Percentiles rank a stretch among this genome's conserved stretches.
Conservation (phyloP, 1,140 invertebrate species). For the Musca vetustissima region DNA sequence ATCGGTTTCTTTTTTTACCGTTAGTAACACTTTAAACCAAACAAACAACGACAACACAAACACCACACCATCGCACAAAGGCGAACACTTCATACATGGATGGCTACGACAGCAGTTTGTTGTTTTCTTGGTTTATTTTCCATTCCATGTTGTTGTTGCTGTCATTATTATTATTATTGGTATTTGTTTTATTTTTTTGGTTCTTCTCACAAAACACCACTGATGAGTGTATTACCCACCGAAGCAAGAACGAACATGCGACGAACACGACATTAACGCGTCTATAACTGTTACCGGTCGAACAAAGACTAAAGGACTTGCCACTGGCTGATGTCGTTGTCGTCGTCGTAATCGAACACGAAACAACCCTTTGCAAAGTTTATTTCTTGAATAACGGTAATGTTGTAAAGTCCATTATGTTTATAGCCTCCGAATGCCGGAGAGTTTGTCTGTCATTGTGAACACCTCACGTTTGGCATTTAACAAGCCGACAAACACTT, state of each 20-base stretch:
- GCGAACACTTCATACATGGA: no score
- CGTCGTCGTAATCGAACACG: no score
- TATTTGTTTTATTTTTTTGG: not conserved
- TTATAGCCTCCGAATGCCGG: not conserved
- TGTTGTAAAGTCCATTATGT: not conserved
- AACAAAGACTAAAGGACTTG: no score
- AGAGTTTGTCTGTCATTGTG: not conserved
- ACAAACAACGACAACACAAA: not conserved
- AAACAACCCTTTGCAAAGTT: constrained; percentile 15
- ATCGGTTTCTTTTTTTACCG: constrained; percentile 1
- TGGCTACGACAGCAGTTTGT: not conserved
- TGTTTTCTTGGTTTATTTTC: constrained; percentile 3
- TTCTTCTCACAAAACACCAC: no score
- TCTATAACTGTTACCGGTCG: no score
- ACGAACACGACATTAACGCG: no score
- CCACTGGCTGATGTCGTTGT: not conserved
- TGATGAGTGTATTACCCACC: no score
- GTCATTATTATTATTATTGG: not conserved
- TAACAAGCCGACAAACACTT: not conserved
- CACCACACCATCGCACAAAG: not conserved
- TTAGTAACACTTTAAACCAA: constrained; percentile 9
- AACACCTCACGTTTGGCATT: not conserved
- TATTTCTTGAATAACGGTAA: constrained; percentile 16
- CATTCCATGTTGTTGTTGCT: not conserved
- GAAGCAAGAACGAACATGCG: no score